A percentile compares a stretch with the other conserved stretches of the same genome.
These are phyloP conservation scores for Baryphthengus martii DNA, from an alignment of 2,113 vertebrate genomes.

Conservation along the genomic window DNA sequence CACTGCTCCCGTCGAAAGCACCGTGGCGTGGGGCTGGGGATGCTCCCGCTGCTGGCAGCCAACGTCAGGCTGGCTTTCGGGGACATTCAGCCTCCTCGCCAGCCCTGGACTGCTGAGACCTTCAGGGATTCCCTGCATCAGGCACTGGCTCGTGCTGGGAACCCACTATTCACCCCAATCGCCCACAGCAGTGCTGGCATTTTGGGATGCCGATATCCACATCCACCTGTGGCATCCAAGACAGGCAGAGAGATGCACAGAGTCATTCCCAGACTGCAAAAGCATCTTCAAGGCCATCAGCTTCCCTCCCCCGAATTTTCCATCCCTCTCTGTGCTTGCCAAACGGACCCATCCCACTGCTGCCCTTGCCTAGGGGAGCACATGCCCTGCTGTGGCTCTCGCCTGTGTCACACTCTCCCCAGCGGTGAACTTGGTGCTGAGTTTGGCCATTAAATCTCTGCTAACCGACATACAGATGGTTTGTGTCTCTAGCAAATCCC, in stretches of 20 bases:
- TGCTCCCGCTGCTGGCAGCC: background rate
- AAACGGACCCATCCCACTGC: background rate
- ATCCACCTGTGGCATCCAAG: background rate
- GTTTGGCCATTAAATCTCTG: slow-evolving; percentile 7
- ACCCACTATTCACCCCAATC: accelerated
- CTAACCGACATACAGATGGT: slow-evolving; percentile 32
- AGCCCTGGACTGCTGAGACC: accelerated
- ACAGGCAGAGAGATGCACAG: background rate
- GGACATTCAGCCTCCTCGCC: background rate
- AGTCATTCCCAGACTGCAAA: background rate
- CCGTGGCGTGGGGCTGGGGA: background rate
- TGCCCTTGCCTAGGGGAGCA: background rate
- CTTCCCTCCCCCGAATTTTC: background rate
- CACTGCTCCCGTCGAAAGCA: slow-evolving; percentile 20
- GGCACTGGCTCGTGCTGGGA: background rate
- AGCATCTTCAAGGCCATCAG: background rate
- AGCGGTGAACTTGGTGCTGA: background rate
- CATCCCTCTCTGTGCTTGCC: background rate
- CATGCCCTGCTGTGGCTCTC: background rate
- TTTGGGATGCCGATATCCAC: background rate
- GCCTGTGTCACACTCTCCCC: background rate
- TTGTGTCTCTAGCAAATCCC: slow-evolving; percentile 41
- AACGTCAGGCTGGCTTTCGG: background rate
- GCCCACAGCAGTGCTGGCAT: background rate
- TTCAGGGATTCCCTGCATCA: background rate